Evolutionary conservation across 2,888 invertebrate species (phyloP).

Genomic region (Sialis lutaria): DNA sequence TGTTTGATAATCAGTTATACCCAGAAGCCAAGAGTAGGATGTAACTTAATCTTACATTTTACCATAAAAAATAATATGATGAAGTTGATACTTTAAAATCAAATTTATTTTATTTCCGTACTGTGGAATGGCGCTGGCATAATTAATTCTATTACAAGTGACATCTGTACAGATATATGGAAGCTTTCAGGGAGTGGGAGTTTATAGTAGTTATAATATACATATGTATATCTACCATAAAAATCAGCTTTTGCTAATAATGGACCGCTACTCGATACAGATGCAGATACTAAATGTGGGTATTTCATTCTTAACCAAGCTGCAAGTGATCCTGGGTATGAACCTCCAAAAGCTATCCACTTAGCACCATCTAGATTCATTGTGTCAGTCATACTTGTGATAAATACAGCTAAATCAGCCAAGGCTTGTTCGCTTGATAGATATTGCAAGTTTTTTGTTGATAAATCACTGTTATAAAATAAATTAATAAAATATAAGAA

Average conservation of each 20-base stretch:
- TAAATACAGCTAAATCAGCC: constrained; percentile 76
- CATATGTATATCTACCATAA: constrained; percentile 40
- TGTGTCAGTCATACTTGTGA: constrained; percentile 46
- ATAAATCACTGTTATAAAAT: constrained; percentile 47
- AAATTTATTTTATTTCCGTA: no score
- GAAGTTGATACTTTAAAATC: no score
- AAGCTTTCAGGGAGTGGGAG: neutral
- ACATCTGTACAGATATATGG: no score
- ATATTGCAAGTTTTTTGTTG: constrained; percentile 60
- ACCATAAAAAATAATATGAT: no score
- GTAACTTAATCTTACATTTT: no score
- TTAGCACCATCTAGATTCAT: constrained; percentile 42
- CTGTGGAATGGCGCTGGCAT: no score
- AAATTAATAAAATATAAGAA: no score
- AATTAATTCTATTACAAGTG: no score
- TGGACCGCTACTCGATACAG: constrained; percentile 83
- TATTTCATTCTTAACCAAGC: constrained; percentile 83
- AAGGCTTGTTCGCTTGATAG: constrained; percentile 66
- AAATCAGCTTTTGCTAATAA: constrained; percentile 74
- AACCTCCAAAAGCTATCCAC: constrained; percentile 91
- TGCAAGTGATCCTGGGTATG: constrained; percentile 83
- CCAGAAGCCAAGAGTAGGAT: no score
- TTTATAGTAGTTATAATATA: neutral
- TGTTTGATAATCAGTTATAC: no score
- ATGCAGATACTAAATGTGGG: constrained; percentile 69